Base-by-base conservation (phyloP, 2,113 vertebrate species). In the Puma concolor region DNA sequence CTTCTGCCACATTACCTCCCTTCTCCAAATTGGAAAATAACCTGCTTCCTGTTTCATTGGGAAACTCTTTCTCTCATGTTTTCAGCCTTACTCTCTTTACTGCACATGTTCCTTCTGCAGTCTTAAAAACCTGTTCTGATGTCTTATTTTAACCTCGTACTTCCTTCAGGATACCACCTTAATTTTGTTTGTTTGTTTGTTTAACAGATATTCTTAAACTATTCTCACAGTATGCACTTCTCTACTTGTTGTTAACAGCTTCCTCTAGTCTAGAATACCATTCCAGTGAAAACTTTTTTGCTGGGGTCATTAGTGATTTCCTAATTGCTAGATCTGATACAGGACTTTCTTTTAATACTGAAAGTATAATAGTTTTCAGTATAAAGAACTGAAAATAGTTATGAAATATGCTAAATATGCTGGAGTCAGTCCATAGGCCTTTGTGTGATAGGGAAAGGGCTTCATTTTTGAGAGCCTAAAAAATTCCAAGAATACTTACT, bases 171-270 rank as follows among this genome's bases (percentile, higher is more conserved):
- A 74, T 76, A 50, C 57, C 64, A 57, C 7, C 4, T 9, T 66
- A 52, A 44, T 10, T 66, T 84, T 66, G 63, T n/a, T 93, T 31
- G 25, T 44, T 25, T 93, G 23, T 44, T 25, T 93, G 23, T 69
- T 96, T 91, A 95, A 79, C 41, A 92, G 31, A 50, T 50, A 63
- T 63, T 94, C 54, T 84, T 97, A 67, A 94, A 94, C 36, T 77
- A 5, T 83, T 80, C 36, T 88, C 19, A 38, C 4, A n/a, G 4
- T 72, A 33, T 74, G 38, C 88, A 76, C 72, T 48, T 92, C 27
- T 88, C 52, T 83, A 38, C 48, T 89, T 93, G 57, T 33, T 92
- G 1, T n/a, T 96, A 38, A 50, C 63, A 89, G 27, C 33, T 94
- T 15, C 36, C 0, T 88, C 17, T 44, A 25, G 63, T 92, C 14